Base-by-base conservation (phyloP, 2,113 vertebrate species). In the Hippocampus zosterae region DNA sequence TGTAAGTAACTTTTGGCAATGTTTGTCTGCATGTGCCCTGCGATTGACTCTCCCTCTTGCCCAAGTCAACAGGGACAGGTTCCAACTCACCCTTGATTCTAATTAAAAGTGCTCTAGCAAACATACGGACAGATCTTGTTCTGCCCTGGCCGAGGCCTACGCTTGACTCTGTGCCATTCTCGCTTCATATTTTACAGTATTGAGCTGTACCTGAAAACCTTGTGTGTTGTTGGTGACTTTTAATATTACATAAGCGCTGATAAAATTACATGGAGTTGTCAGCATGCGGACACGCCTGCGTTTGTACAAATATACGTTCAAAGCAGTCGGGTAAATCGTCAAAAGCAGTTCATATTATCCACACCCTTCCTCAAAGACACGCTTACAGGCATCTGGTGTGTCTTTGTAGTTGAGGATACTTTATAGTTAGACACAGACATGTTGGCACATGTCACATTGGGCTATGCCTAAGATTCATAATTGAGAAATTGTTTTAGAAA, bases 161-260 rank as follows among this genome's bases (percentile, higher is more conserved):
- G 11, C 25, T 59, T 15, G 3, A 52, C 18, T 52, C 46, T 4
- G 55, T 25, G 25, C n/a, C 25, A 29, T 57, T 57, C 13, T 57
- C 4, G n/a, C 11, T 57, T 15, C 12, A 27, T 3, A 13, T 57
- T 57, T 55, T 5, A 19, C 48, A 50, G 55, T 13, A 57, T 23
- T 57, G 13, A 53, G 2, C 8, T n/a, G 52, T 53, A 53, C 21
- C 21, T 53, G 52, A 53, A 53, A 37, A n/a, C 9, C 13, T 27
- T 57, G 13, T 6, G 23, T 2, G 8, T 27, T 25, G 23, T 12
- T 29, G 56, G 5, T 59, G 56, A 29, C 56, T 7, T 7, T 69
- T 62, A 70, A 66, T 64, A 59, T 80, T 86, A 75, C 63, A 70
- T 57, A 81, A 29, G 27, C 18, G 7, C 29, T 37, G 8, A 64